A percentile compares a stretch with the other conserved stretches of the same genome.
These are phyloP conservation scores for Trichosurus vulpecula DNA, from an alignment of 2,797 vertebrate species.

Conservation along the genomic window DNA sequence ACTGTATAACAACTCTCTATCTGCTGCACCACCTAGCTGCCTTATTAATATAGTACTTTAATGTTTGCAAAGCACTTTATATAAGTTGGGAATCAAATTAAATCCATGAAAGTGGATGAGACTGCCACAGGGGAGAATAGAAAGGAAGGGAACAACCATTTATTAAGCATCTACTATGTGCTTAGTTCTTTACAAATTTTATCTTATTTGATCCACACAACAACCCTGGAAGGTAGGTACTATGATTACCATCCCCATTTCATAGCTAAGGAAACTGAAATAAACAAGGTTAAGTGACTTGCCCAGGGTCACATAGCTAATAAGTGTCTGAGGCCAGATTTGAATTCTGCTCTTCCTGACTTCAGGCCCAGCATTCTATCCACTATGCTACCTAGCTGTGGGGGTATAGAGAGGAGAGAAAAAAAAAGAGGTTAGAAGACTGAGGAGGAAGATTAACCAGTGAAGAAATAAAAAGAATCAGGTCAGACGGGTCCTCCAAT, in stretches of 20 bases:
- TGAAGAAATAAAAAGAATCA: not conserved
- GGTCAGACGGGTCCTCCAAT: not conserved
- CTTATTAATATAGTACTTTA: not conserved
- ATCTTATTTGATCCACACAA: not conserved
- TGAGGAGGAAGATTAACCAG: not conserved
- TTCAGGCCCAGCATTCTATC: not conserved
- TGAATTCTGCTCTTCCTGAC: not conserved
- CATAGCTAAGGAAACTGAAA: not conserved
- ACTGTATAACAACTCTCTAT: not conserved
- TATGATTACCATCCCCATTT: not conserved
- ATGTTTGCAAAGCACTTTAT: not conserved
- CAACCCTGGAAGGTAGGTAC: not conserved
- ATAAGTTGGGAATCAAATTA: not conserved
- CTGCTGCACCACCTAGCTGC: not conserved
- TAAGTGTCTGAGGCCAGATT: not conserved
- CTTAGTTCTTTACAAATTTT: not conserved
- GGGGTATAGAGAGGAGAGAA: not conserved
- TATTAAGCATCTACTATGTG: not conserved
- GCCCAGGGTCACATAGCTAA: not conserved
- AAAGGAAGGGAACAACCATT: not conserved
- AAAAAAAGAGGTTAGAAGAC: not conserved
- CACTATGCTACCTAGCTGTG: not conserved
- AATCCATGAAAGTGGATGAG: not conserved
- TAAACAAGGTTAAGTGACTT: not conserved
- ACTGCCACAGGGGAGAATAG: not conserved